Percentiles rank a stretch among this genome's conserved stretches.
These are phyloP conservation scores for fruit fly (Drosophila melanogaster) DNA, from an alignment of 1,140 invertebrate genomes.

Conservation along the genomic window Release_6_plus_ISO1_MT NT_033779.5:15973001-15973500, in stretches of 20 bases:
- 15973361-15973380: constrained; percentile 81
- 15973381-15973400: constrained; percentile 78
- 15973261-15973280: constrained; percentile 18
- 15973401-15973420: constrained; percentile 27
- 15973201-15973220: constrained; percentile 56
- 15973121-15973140: constrained; percentile 59
- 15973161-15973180: constrained; percentile 49
- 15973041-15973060: neutral
- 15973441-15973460: constrained; percentile 33
- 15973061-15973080: constrained; percentile 2
- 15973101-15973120: neutral
- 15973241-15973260: constrained; percentile 73
- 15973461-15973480: constrained; percentile 77
- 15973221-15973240: constrained; percentile 63
- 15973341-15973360: constrained; percentile 67
- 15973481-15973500: constrained; percentile 81
- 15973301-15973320: constrained; percentile 59
- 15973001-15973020: too few species aligned
- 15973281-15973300: constrained; percentile 19
- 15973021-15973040: neutral
- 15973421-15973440: constrained; percentile 46
- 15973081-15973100: constrained; percentile 1
- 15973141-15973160: constrained; percentile 52
- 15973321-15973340: constrained; percentile 81
- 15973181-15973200: constrained; percentile 56